A percentile compares a stretch with the other conserved stretches of the same genome.
phyloP scores from a whole-genome alignment of 2,797 vertebrate genomes.

The Lacerta agilis region DNA sequence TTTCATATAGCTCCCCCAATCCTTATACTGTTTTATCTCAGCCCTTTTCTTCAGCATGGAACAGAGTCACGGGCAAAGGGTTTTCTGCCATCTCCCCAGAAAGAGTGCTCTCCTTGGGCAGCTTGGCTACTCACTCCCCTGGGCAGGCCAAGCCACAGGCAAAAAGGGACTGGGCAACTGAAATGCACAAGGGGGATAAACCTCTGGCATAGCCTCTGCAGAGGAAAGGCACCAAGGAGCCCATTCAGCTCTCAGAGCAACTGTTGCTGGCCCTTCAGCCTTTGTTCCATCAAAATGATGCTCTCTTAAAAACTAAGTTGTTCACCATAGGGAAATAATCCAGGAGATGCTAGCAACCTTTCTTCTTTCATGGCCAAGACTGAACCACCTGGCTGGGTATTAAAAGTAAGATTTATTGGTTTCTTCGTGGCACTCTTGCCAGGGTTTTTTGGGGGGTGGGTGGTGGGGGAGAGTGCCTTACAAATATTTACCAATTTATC shows the following conservation, averaged over 20 bases:
- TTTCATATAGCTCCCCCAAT: not conserved
- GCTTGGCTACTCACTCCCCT: not conserved
- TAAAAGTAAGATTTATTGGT: not conserved
- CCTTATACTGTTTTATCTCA: too few relatives aligned
- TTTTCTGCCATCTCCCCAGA: not conserved
- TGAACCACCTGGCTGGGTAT: not conserved
- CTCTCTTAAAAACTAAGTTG: not conserved
- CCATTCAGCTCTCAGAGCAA: not conserved
- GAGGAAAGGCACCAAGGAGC: not conserved
- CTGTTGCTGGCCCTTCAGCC: not conserved
- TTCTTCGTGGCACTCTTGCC: not conserved
- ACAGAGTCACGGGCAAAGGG: not conserved
- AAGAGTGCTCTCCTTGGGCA: not conserved
- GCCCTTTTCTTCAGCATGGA: not conserved
- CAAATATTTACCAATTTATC: constrained; percentile 14
- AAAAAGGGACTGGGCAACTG: not conserved
- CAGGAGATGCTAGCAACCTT: not conserved
- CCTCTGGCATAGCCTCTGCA: not conserved
- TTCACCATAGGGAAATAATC: not conserved
- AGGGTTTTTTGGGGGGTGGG: not conserved
- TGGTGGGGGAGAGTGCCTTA: too few relatives aligned
- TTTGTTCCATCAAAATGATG: not conserved
- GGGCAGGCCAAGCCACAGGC: not conserved
- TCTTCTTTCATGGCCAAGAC: not conserved
- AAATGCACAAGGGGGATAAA: not conserved